Conservation (phyloP, 2,113 vertebrate species). For the Poecilia latipinna region DNA sequence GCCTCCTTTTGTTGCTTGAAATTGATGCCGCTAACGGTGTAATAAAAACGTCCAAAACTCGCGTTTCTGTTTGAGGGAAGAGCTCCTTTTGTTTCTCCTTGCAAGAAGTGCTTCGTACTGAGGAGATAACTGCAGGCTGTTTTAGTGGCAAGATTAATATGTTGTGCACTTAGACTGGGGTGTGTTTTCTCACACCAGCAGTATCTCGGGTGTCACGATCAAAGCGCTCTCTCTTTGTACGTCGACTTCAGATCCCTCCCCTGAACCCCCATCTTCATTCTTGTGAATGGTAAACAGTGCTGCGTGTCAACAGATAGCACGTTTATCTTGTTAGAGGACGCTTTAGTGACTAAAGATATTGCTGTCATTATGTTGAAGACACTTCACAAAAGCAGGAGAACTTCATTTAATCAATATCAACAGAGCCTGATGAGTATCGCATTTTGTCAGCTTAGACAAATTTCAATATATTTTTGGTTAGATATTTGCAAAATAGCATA, state of each 20-base stretch:
- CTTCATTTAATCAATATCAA: conserved; percentile 69
- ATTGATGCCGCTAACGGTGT: conserved; percentile 74
- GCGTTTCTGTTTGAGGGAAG: conserved; percentile 60
- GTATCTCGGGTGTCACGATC: conserved; percentile 68
- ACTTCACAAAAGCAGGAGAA: conserved; percentile 28
- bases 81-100: conserved; percentile 60
- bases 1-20: conserved; percentile 70
- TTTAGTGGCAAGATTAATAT: conserved; percentile 72
- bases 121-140: conserved; percentile 68
- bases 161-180: conserved; percentile 47
- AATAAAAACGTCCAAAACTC: conserved; percentile 77
- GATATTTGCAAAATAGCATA: too few species aligned
- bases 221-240: conserved; percentile 49
- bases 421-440: conserved; percentile 38
- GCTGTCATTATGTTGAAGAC: conserved; percentile 51
- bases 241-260: not conserved
- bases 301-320: conserved; percentile 25
- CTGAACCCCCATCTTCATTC: conserved; percentile 25
- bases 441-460: too few species aligned
- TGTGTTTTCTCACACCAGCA: conserved; percentile 49
- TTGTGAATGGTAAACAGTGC: conserved; percentile 54
- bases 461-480: too few species aligned
- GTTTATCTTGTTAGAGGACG: conserved; percentile 46
- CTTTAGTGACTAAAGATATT: conserved; percentile 42
- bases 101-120: conserved; percentile 56